Percentiles rank a stretch among this genome's conserved stretches.
Conservation (phyloP, 2,888 invertebrate genomes). For the Rotaria magnacalcarata region DNA sequence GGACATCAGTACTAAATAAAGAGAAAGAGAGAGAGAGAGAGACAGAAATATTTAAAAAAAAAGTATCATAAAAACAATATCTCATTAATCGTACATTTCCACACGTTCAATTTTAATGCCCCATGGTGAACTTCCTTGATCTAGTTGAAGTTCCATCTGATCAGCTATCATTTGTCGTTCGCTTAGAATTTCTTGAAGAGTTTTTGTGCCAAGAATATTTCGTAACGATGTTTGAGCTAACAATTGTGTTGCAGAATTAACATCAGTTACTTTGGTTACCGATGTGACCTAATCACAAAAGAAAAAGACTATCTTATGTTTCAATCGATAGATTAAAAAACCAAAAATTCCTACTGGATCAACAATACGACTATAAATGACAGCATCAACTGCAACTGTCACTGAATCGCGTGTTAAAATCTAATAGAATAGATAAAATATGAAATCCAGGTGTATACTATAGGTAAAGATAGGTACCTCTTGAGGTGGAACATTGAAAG, state of each 20-base stretch:
- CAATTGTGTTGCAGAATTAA: conserved; percentile 32
- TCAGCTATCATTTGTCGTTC: conserved; percentile 39
- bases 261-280: conserved; percentile 39
- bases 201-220: conserved; percentile 44
- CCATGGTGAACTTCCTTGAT: conserved; percentile 40
- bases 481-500: conserved; percentile 48
- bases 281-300: not conserved
- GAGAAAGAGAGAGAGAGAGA: too few relatives aligned
- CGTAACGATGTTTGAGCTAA: conserved; percentile 37
- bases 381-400: conserved; percentile 57
- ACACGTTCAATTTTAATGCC: conserved; percentile 43
- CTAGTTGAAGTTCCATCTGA: conserved; percentile 28
- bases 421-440: not conserved
- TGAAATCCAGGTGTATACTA: too few relatives aligned
- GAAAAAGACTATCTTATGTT: not conserved
- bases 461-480: conserved; percentile 42
- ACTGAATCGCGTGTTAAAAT: conserved; percentile 54
- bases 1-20: conserved; percentile 53
- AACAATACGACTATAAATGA: conserved; percentile 55
- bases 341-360: conserved; percentile 49
- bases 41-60: too few relatives aligned
- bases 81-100: conserved; percentile 38
- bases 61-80: too few relatives aligned
- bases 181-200: conserved; percentile 38
- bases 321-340: too few relatives aligned